Base-by-base conservation (phyloP, 2,797 vertebrate genomes). In the Anas bahamensis region DNA sequence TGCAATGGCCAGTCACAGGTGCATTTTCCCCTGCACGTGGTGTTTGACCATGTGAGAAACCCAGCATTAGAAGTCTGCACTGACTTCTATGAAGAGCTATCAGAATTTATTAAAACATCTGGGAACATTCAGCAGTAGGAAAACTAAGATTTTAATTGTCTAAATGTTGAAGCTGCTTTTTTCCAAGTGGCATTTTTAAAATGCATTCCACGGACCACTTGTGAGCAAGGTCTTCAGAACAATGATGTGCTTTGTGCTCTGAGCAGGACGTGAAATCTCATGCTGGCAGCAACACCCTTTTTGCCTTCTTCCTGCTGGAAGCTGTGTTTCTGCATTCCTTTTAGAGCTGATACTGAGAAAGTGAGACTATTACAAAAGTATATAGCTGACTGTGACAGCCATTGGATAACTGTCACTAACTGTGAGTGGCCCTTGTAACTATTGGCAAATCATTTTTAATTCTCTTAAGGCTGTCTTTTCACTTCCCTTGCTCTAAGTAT, bases 221-320 rank as follows among this genome's bases (percentile, higher is more conserved):
- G 37, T 71, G 56, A 55, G n/a, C 41, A 44, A 7, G 22, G n/a
- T 66, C 71, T 84, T 64, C 23, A 26, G 41, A 85, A 94, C 84
- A 93, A 42, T 31, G 57, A 12, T 42, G 33, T 9, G 23, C 72
- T 85, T 89, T 94, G 75, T 86, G 68, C 68, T 88, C 56, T 19
- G 14, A 31, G 24, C 0, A 0, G 60, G 56, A 81, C 52, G 39
- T 3, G 3, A 82, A 75, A 79, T 35, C 59, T 76, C 66, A 8
- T 52, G 3, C 44, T 83, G 42, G 65, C 39, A 72, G 59, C n/a
- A 1, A 0, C 0, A 2, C 56, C 57, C n/a, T 17, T 3, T 56
- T 72, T 89, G 28, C 28, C 60, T 68, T 53, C 9, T 29, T 85
- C 73, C 68, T n/a, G 26, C 7, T 3, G 52, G 70, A 2, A 12